Evolutionary conservation across 2,113 vertebrate species (phyloP).

Genomic region (Psilopsiagon aurifrons): DNA sequence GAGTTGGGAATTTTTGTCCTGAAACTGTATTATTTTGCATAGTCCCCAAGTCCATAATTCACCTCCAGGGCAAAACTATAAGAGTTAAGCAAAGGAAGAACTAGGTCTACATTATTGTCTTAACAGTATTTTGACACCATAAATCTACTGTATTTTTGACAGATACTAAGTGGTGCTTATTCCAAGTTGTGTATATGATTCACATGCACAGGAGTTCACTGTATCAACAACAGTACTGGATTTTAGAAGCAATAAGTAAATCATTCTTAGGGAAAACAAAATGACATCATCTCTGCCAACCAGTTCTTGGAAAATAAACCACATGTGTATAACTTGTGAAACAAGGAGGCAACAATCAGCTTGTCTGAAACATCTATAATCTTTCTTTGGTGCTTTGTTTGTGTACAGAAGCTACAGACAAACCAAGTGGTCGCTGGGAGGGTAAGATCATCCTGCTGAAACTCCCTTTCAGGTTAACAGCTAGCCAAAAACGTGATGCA

Average conservation of each 20-base stretch:
- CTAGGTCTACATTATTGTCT: neutral
- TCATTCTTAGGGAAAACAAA: slow-evolving; percentile 21
- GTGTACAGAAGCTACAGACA: neutral
- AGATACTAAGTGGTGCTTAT: neutral
- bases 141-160: neutral
- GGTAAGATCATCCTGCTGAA: neutral
- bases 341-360: neutral
- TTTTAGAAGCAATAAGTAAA: neutral
- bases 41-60: neutral
- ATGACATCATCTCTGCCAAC: neutral
- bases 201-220: neutral
- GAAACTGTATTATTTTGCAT: neutral
- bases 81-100: neutral
- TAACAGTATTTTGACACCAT: neutral
- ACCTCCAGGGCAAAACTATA: neutral
- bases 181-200: neutral
- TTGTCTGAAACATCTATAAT: neutral
- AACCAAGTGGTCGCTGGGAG: neutral
- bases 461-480: neutral
- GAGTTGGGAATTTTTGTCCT: neutral
- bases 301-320: slow-evolving; percentile 33
- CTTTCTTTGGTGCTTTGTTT: neutral
- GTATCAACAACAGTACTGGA: neutral
- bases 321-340: neutral
- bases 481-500: neutral